Evolutionary conservation across 2,888 invertebrate species (phyloP).

Genomic region (Habroteleia sp.): DNA sequence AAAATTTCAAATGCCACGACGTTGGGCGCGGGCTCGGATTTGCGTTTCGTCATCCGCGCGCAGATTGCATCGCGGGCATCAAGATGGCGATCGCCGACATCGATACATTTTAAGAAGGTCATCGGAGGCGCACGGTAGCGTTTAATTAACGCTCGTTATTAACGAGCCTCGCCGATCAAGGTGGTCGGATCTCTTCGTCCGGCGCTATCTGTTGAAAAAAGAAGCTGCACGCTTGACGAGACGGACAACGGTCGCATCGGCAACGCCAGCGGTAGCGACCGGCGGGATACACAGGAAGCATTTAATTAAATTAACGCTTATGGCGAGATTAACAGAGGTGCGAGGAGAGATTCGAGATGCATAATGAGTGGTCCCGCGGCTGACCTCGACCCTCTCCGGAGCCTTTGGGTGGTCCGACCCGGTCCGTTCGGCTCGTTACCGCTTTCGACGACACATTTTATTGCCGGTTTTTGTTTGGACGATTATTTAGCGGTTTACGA

Average conservation of each 20-base stretch:
- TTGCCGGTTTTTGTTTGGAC: slow-evolving; percentile 78
- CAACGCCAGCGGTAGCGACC: slow-evolving; percentile 66
- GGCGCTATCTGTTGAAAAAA: slow-evolving; percentile 68
- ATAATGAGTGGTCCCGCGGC: slow-evolving; percentile 77
- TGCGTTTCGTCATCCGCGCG: slow-evolving; percentile 43
- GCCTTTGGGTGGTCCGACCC: slow-evolving; percentile 79
- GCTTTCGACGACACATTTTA: slow-evolving; percentile 77
- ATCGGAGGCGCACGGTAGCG: slow-evolving; percentile 62
- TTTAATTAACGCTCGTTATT: slow-evolving; percentile 68
- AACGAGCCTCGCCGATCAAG: slow-evolving; percentile 65
- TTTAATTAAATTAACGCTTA: slow-evolving; percentile 81
- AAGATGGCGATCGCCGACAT: slow-evolving; percentile 58
- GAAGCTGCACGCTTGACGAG: slow-evolving; percentile 64
- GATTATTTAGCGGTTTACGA: slow-evolving; percentile 79
- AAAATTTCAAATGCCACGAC: slow-evolving; percentile 20
- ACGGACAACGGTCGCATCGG: slow-evolving; percentile 64
- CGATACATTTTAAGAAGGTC: slow-evolving; percentile 63
- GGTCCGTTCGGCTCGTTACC: slow-evolving; percentile 76
- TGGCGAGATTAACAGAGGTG: slow-evolving; percentile 80
- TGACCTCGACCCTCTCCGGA: slow-evolving; percentile 74
- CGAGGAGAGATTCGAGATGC: slow-evolving; percentile 80
- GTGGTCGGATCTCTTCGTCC: slow-evolving; percentile 64
- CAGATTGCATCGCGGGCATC: slow-evolving; percentile 48
- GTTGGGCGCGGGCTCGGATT: not conserved
- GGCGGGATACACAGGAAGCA: slow-evolving; percentile 71